These are phyloP conservation scores for Hycleus cichorii DNA, from an alignment of 1,140 invertebrate species.

Conservation along the genomic window DNA sequence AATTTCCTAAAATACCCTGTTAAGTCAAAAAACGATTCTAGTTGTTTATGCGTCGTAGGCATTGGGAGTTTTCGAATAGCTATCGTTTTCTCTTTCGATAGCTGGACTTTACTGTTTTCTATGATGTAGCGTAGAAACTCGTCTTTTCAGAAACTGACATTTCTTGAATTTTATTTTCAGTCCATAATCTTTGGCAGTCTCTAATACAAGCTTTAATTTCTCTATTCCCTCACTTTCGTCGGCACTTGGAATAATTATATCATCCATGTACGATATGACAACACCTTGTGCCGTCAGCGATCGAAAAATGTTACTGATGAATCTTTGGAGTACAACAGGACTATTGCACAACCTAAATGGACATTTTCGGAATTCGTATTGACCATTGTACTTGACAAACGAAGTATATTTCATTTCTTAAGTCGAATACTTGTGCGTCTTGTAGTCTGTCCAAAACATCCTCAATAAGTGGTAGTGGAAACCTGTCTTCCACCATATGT, in stretches of 20 bases:
- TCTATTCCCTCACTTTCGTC: conserved; percentile 15
- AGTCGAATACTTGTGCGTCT: too few relatives aligned
- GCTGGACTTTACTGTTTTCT: conserved; percentile 18
- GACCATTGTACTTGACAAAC: conserved; percentile 31
- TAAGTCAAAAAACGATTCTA: too few relatives aligned
- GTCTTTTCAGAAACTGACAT: conserved; percentile 6
- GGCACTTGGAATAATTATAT: conserved; percentile 18
- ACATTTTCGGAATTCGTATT: conserved; percentile 40
- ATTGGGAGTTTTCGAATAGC: too few relatives aligned
- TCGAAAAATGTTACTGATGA: conserved; percentile 26
- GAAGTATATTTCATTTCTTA: conserved; percentile 23
- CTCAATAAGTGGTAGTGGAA: too few relatives aligned
- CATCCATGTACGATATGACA: conserved; percentile 24
- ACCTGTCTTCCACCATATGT: background rate
- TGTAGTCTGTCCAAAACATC: too few relatives aligned
- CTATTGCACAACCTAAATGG: conserved; percentile 38
- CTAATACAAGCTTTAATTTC: conserved; percentile 21
- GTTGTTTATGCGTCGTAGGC: too few relatives aligned
- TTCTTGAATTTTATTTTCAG: conserved; percentile 8
- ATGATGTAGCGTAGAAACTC: conserved; percentile 28
- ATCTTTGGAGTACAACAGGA: conserved; percentile 28
- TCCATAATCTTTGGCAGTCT: conserved; percentile 4
- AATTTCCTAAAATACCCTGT: too few relatives aligned
- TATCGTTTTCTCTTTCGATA: conserved; percentile 22
- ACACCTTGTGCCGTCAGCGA: conserved; percentile 22